These are phyloP conservation scores for Salminus brasiliensis DNA, from an alignment of 2,113 vertebrate species.

Conservation along the genomic window DNA sequence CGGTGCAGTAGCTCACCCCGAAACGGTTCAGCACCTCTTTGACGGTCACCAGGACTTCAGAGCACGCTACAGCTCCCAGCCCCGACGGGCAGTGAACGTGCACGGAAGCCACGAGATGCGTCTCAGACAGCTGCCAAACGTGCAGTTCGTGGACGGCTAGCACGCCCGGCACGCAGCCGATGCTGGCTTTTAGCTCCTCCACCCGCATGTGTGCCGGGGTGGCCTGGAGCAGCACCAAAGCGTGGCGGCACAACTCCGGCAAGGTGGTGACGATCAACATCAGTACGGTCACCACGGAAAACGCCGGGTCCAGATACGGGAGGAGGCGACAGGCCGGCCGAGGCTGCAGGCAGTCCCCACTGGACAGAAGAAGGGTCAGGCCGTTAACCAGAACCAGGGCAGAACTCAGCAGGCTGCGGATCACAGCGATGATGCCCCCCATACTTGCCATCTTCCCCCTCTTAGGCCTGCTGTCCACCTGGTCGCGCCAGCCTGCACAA, in stretches of 20 bases:
- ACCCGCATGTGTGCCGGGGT: constrained; percentile 63
- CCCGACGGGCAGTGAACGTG: constrained; percentile 68
- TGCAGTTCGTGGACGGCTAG: constrained; percentile 77
- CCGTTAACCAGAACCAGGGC: constrained; percentile 67
- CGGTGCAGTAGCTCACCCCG: constrained; percentile 71
- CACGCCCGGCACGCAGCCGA: constrained; percentile 68
- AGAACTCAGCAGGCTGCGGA: constrained; percentile 61
- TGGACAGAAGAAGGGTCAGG: constrained; percentile 60
- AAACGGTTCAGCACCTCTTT: constrained; percentile 65
- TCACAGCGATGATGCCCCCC: neutral
- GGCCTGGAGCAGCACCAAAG: constrained; percentile 73
- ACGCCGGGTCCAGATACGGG: constrained; percentile 71
- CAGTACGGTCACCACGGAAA: constrained; percentile 67
- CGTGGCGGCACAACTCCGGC: constrained; percentile 67
- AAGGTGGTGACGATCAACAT: constrained; percentile 54
- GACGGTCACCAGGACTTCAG: constrained; percentile 63
- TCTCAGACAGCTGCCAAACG: constrained; percentile 73
- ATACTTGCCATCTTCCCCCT: neutral
- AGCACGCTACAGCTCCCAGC: neutral
- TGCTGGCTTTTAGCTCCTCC: constrained; percentile 59
- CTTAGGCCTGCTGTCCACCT: neutral
- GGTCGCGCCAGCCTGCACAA: neutral
- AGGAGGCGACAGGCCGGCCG: constrained; percentile 56
- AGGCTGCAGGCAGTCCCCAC: constrained; percentile 43
- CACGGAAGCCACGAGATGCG: constrained; percentile 70